Base-by-base conservation (phyloP, 2,888 invertebrate species). In the Drosophila atripex region DNA sequence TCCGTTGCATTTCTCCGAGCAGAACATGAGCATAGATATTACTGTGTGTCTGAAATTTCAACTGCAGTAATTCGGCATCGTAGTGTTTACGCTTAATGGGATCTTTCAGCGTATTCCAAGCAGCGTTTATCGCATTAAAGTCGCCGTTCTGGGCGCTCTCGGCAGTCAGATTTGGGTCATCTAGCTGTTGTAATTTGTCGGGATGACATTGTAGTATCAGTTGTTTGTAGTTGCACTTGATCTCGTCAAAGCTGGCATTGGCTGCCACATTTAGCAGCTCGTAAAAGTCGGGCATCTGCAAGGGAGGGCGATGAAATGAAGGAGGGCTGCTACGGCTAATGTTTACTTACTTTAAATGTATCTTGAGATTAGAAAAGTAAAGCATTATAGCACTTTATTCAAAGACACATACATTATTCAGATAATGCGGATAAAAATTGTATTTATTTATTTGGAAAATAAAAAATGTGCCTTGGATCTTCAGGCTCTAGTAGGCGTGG, bases 31-130 rank as follows among this genome's bases (percentile, higher is more conserved):
- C 90, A 90, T 93, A 95, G 45, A 96, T 90, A 61, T 95, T 91
- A 77, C 92, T 90, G 71, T 94, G 93, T 73, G 92, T 92, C 72
- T 93, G 92, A 59, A 94, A 93, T 88, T 93, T 93, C 28, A 92
- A 91, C 88, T 95, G 94, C 56, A 93, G 91, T 58, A 94, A 91
- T 78, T 92, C 91, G 4, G 94, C 93, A 89, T 96, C 95, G 86
- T 96, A 96, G 76, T 93, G 93, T 89, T 93, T 94, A 57, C 95
- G 93, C 50, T 90, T 92, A 45, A 92, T 88, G 35, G 93, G 92
- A 89, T 95, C 93, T 82, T 94, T 93, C 43, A 96, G 90, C 57
- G 93, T 92, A 76, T 94, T 93, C 95, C 95, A 96, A n/a, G 96
- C 96, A 86, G 94, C 93, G 85, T 94, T 94, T 71, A 96, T 93